Evolutionary conservation across 2,888 invertebrate genomes (phyloP).

Genomic region (Masnerella sp.): DNA sequence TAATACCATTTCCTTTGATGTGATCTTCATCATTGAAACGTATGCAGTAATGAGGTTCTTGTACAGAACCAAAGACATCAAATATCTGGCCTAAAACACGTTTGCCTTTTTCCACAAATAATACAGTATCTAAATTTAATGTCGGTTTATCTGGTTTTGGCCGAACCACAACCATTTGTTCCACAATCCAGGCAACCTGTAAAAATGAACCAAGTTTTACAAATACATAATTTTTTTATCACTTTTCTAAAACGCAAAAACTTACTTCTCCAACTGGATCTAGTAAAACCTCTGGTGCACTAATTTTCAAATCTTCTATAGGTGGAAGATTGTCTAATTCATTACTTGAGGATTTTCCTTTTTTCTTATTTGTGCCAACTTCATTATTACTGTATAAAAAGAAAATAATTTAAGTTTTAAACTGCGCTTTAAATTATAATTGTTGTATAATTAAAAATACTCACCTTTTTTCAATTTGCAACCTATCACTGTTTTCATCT

Average conservation of each 20-base stretch:
- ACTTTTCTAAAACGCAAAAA: no score
- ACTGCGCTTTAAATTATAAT: neutral
- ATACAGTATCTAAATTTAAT: constrained; percentile 90
- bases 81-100: constrained; percentile 88
- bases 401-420: neutral
- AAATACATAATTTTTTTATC: neutral
- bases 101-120: constrained; percentile 90
- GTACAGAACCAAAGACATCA: constrained; percentile 94
- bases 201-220: constrained; percentile 64
- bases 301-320: constrained; percentile 88
- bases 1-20: constrained; percentile 83
- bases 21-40: constrained; percentile 91
- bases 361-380: constrained; percentile 22
- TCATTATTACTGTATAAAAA: neutral
- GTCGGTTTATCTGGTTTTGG: constrained; percentile 86
- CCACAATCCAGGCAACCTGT: constrained; percentile 77
- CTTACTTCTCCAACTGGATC: constrained; percentile 84
- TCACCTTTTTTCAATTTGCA: neutral
- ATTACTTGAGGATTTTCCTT: no score
- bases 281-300: constrained; percentile 86
- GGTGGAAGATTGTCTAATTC: constrained; percentile 88
- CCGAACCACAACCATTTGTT: constrained; percentile 83
- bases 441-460: neutral
- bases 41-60: constrained; percentile 92
- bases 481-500: no score